phyloP scores from a whole-genome alignment of 2,888 invertebrate species.

The Drosophila aldrichi region DNA sequence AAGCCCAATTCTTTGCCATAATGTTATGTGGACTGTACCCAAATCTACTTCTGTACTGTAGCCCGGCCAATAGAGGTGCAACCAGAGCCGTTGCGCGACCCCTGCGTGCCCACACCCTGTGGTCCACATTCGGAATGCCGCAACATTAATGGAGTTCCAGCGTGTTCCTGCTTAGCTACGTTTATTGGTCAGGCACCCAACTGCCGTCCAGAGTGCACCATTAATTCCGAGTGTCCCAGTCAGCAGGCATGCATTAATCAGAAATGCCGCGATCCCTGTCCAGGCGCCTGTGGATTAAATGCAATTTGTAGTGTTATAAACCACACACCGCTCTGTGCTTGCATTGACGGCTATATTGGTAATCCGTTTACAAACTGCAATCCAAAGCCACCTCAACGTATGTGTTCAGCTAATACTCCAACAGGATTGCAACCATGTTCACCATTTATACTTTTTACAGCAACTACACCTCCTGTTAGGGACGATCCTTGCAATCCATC shows the following conservation, averaged over 20 bases:
- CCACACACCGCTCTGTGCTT: slow-evolving; percentile 90
- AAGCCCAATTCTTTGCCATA: slow-evolving; percentile 58
- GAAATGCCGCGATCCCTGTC: slow-evolving; percentile 91
- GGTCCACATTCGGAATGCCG: slow-evolving; percentile 89
- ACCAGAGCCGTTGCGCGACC: slow-evolving; percentile 86
- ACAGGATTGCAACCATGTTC: slow-evolving; percentile 3
- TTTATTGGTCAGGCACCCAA: slow-evolving; percentile 90
- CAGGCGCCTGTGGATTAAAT: slow-evolving; percentile 89
- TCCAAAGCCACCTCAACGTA: slow-evolving; percentile 82
- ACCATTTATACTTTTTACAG: slow-evolving; percentile 52
- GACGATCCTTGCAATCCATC: slow-evolving; percentile 90
- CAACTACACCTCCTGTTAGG: slow-evolving; percentile 64
- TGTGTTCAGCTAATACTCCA: slow-evolving; percentile 37
- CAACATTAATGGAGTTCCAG: slow-evolving; percentile 87
- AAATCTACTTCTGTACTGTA: slow-evolving; percentile 34
- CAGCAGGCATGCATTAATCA: slow-evolving; percentile 90
- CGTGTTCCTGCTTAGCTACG: slow-evolving; percentile 89
- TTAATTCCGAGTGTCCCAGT: slow-evolving; percentile 90
- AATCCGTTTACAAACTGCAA: slow-evolving; percentile 87
- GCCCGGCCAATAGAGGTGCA: slow-evolving; percentile 73
- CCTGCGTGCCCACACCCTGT: slow-evolving; percentile 90
- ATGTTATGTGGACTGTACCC: background rate
- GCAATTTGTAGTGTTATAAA: slow-evolving; percentile 89
- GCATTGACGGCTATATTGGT: slow-evolving; percentile 87
- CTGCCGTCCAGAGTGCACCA: slow-evolving; percentile 90